Conservation (phyloP, 1,140 invertebrate species). For the Rhynchophorus ferrugineus region DNA sequence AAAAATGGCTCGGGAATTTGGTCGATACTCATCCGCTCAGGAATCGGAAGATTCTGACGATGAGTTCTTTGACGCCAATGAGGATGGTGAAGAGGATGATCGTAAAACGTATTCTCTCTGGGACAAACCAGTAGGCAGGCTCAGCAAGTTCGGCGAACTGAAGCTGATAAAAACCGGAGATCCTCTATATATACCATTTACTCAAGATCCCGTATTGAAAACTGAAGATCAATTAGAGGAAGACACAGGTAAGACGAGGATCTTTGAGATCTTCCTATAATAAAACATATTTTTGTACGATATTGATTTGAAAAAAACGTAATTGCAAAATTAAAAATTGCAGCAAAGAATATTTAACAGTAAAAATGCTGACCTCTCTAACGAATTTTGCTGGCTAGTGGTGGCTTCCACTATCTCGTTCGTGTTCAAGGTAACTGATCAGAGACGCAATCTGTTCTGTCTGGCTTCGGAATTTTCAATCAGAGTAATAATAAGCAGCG, state of each 20-base stretch:
- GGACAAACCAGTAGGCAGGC: conserved; percentile 65
- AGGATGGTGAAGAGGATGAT: conserved; percentile 43
- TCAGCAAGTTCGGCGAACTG: conserved; percentile 59
- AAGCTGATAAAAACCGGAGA: conserved; percentile 61
- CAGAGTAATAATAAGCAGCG: no score
- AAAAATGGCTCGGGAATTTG: conserved; percentile 49
- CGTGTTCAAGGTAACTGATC: no score
- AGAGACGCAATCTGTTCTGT: no score
- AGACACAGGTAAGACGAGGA: conserved; percentile 57
- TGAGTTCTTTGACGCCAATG: conserved; percentile 81
- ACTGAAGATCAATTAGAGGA: conserved; percentile 95
- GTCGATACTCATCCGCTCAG: conserved; percentile 27
- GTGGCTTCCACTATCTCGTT: no score
- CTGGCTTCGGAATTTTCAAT: no score
- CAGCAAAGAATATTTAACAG: no score
- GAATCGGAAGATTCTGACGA: conserved; percentile 47
- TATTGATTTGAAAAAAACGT: not conserved
- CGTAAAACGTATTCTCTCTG: conserved; percentile 47
- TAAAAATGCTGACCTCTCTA: no score
- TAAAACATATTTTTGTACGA: no score
- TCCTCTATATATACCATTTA: conserved; percentile 78
- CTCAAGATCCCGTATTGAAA: conserved; percentile 91
- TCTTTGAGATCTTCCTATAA: no score
- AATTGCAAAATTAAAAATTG: not conserved
- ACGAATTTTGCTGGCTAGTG: no score